Evolutionary conservation across 2,888 invertebrate species (phyloP), one percentile per base, ranked within the genome.

Genomic region (Dioctria rufipes): DNA sequence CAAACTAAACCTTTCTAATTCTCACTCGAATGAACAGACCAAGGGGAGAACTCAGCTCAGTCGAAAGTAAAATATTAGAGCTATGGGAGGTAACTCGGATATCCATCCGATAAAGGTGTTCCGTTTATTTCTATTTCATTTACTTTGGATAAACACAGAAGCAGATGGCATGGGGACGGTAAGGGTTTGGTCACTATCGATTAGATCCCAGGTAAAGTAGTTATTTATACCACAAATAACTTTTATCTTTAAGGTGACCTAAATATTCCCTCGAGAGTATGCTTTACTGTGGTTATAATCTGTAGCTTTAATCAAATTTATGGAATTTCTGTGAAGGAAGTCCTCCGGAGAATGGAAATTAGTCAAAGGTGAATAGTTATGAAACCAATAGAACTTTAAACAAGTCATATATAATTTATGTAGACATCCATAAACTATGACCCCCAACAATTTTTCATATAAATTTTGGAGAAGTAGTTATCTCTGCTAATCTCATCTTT

Each of bases 51-150:
- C 43, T 37, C 61, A 77, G 25, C 46, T 77, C 25, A 11, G 46
- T 43, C 9, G 61, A 77, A 77, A 61, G 77, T 61, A 77, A 77
- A 61, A 61, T 61, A 61, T 61, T 61, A 77, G 46, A 77, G 61
- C 61, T 39, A 39, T 61, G 60, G 77, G 43, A 77, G 39, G 46
- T 5, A 63, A 37, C 49, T 43, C 58, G 66, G 46, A 43, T 61
- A 42, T 61, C 61, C n/a, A 60, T 61, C 63, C 77, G 61, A 61
- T 61, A 77, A 77, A 77, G 77, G 77, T 77, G 77, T 77, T 77
- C 77, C 46, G 77, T 61, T 77, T 61, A 77, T 61, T 77, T 77
- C 77, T 77, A 77, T 77, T 77, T 77, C 77, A 77, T 77, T 77
- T 77, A 77, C 77, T 61, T 25, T 37, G 43, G 77, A 77, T 77